These are phyloP conservation scores for Tyria jacobaeae DNA, from an alignment of 2,888 invertebrate genomes.

Conservation along the genomic window DNA sequence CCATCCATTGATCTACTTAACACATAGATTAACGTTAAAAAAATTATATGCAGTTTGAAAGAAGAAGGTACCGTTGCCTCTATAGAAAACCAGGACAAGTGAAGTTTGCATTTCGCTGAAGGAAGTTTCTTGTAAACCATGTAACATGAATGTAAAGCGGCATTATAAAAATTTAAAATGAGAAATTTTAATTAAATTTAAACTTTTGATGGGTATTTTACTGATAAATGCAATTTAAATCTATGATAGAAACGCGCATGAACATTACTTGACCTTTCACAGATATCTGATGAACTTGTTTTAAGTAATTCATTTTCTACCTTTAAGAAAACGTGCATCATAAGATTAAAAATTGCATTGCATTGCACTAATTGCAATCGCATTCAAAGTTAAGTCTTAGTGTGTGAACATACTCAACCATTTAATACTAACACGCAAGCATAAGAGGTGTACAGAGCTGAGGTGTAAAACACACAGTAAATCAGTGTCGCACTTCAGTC, in stretches of 20 bases:
- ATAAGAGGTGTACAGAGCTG: conserved; percentile 21
- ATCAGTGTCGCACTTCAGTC: conserved; percentile 43
- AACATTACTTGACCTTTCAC: neutral
- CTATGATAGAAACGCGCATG: too few species aligned
- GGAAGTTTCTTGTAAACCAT: neutral
- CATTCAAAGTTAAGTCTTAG: conserved; percentile 9
- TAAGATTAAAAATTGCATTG: neutral
- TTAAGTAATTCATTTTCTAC: too few species aligned
- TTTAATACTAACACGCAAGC: conserved; percentile 13
- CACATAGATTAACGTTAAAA: too few species aligned
- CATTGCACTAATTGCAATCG: conserved; percentile 5
- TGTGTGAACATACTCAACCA: conserved; percentile 14
- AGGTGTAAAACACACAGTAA: conserved; percentile 39
- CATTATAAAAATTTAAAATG: neutral
- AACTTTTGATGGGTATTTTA: neutral
- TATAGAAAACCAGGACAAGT: too few species aligned
- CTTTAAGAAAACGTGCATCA: neutral
- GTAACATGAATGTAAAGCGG: neutral
- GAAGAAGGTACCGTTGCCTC: too few species aligned
- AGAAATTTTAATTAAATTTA: neutral
- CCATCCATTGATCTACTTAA: too few species aligned
- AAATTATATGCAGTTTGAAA: too few species aligned
- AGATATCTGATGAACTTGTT: too few species aligned
- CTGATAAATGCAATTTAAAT: neutral
- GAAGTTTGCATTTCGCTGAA: neutral